Conservation (phyloP, 1,140 invertebrate species). For the Penaeus chinensis region DNA sequence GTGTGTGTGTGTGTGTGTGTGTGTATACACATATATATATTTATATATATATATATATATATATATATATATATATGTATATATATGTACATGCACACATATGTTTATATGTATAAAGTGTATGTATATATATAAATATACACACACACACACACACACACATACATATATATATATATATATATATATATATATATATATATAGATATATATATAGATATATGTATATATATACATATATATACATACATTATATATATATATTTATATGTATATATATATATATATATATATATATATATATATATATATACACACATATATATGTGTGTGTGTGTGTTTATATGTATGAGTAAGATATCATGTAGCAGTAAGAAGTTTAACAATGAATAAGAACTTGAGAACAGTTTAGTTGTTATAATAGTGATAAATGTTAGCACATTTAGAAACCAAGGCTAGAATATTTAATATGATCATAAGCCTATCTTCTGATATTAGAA, state of each 20-base stretch:
- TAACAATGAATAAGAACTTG: too few species aligned
- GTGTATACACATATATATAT: neutral
- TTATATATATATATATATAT: constrained; percentile 14
- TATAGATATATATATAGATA: constrained; percentile 14
- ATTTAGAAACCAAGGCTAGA: too few species aligned
- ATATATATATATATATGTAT: constrained; percentile 18
- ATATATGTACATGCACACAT: constrained; percentile 11
- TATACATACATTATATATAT: neutral
- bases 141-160: neutral
- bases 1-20: neutral
- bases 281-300: too few species aligned
- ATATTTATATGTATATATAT: too few species aligned
- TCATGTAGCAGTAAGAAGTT: too few species aligned
- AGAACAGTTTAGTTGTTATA: too few species aligned
- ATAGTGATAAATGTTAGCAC: too few species aligned
- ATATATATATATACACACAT: too few species aligned
- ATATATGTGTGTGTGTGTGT: too few species aligned
- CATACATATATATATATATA: neutral
- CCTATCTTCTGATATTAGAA: too few species aligned
- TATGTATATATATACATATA: constrained; percentile 21
- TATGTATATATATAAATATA: neutral
- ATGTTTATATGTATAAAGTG: neutral
- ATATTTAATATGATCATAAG: too few species aligned
- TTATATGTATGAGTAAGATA: too few species aligned
- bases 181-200: constrained; percentile 24